A percentile compares a stretch with the other conserved stretches of the same genome.
Conservation (phyloP, 2,888 invertebrate species). For the Galerucella nymphaeae region DNA sequence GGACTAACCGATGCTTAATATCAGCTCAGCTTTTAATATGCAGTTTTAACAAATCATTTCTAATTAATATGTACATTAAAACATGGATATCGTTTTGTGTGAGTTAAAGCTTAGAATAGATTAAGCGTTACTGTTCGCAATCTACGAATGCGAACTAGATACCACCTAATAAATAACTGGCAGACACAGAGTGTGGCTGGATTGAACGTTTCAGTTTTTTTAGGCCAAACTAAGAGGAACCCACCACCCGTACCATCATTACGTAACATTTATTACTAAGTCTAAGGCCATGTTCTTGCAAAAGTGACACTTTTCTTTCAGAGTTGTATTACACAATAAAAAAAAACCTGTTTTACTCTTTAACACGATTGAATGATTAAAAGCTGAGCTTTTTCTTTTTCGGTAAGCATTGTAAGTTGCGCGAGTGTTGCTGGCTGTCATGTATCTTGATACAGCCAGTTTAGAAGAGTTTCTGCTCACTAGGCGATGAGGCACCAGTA, state of each 20-base stretch:
- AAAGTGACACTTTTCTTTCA: slow-evolving; percentile 60
- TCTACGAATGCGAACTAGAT: slow-evolving; percentile 40
- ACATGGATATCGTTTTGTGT: slow-evolving; percentile 60
- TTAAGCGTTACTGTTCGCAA: slow-evolving; percentile 44
- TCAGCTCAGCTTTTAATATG: slow-evolving; percentile 67
- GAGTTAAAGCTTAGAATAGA: slow-evolving; percentile 62
- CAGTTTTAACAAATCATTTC: slow-evolving; percentile 63
- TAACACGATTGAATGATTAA: slow-evolving; percentile 63
- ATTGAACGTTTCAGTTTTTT: slow-evolving; percentile 50
- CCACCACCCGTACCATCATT: slow-evolving; percentile 53
- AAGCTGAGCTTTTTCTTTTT: slow-evolving; percentile 65
- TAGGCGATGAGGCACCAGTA: slow-evolving; percentile 95
- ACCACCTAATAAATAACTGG: slow-evolving; percentile 32
- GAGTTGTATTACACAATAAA: slow-evolving; percentile 53
- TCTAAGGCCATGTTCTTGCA: slow-evolving; percentile 66
- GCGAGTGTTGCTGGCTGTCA: slow-evolving; percentile 65
- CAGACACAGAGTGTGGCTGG: slow-evolving; percentile 45
- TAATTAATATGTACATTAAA: slow-evolving; percentile 62
- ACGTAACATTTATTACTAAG: slow-evolving; percentile 55
- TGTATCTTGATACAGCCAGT: slow-evolving; percentile 61
- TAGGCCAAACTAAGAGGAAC: slow-evolving; percentile 52
- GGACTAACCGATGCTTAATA: slow-evolving; percentile 66
- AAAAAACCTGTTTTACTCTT: slow-evolving; percentile 51
- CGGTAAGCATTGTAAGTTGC: slow-evolving; percentile 64
- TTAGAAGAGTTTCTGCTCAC: slow-evolving; percentile 64